These are phyloP conservation scores for Oxyura jamaicensis DNA, from an alignment of 2,113 vertebrate species.

Conservation along the genomic window DNA sequence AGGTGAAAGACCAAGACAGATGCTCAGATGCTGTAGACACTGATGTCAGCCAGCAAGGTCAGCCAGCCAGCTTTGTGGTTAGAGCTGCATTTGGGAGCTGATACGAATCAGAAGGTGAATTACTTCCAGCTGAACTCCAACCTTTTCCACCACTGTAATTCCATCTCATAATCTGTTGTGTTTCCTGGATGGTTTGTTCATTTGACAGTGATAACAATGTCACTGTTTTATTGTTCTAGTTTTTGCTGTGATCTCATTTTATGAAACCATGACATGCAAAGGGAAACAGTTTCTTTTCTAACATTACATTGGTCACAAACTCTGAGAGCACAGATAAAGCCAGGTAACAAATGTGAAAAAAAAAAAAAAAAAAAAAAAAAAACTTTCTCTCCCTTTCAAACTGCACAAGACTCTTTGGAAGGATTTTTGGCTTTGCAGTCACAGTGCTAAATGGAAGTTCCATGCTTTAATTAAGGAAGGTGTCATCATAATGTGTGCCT, in stretches of 20 bases:
- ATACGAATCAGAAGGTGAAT: neutral
- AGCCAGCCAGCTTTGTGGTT: neutral
- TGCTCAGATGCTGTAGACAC: neutral
- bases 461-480: constrained; percentile 32
- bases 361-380: neutral
- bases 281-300: neutral
- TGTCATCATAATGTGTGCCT: constrained; percentile 7
- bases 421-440: neutral
- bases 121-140: neutral
- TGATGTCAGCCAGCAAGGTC: rapidly evolving
- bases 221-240: neutral
- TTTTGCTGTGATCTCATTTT: neutral
- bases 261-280: neutral
- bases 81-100: neutral
- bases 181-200: neutral
- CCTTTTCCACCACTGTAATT: neutral
- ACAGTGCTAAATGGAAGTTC: neutral
- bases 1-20: neutral
- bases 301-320: neutral
- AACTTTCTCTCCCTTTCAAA: neutral
- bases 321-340: rapidly evolving
- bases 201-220: neutral
- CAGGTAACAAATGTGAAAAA: neutral
- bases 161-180: neutral
- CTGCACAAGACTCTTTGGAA: neutral